Conservation (phyloP, 1,140 invertebrate genomes). For the Drosophila aff. region DNA sequence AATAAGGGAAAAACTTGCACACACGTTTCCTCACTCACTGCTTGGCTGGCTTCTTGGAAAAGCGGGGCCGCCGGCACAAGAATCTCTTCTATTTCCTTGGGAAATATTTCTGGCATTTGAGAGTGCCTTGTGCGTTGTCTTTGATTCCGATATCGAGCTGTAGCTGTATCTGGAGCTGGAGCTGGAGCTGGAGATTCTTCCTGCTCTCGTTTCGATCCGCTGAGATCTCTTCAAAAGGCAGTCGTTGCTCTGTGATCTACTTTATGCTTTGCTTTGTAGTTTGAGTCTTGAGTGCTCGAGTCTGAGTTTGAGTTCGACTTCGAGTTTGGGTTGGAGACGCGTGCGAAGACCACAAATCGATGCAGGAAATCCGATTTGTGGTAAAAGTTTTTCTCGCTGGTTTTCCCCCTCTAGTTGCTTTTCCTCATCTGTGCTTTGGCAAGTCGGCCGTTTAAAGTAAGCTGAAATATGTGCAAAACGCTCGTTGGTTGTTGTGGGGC, state of each 20-base stretch:
- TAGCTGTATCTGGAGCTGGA: neutral
- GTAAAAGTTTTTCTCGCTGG: slow-evolving; percentile 64
- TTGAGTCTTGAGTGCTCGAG: neutral
- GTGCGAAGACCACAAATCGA: slow-evolving; percentile 61
- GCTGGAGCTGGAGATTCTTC: slow-evolving; percentile 34
- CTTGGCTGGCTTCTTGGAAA: slow-evolving; percentile 64
- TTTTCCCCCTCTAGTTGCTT: neutral
- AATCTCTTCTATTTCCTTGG: slow-evolving; percentile 80
- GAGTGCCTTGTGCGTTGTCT: slow-evolving; percentile 30
- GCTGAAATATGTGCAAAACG: slow-evolving; percentile 43
- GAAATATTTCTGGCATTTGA: slow-evolving; percentile 77
- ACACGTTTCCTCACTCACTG: slow-evolving; percentile 48
- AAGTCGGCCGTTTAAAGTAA: slow-evolving; percentile 51
- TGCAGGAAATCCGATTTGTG: slow-evolving; percentile 79
- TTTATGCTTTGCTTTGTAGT: slow-evolving; percentile 24
- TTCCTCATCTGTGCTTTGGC: slow-evolving; percentile 19
- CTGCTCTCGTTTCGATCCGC: slow-evolving; percentile 52
- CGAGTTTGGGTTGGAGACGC: slow-evolving; percentile 20
- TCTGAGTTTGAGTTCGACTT: neutral
- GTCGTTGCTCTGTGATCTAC: slow-evolving; percentile 55
- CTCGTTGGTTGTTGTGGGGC: slow-evolving; percentile 29
- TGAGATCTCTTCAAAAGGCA: slow-evolving; percentile 30
- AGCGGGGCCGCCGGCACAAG: slow-evolving; percentile 38
- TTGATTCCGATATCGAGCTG: slow-evolving; percentile 38
- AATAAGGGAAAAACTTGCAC: slow-evolving; percentile 78